These are phyloP conservation scores for Microctenopoma steveboyesi DNA, from an alignment of 2,797 vertebrate genomes.

Conservation along the genomic window DNA sequence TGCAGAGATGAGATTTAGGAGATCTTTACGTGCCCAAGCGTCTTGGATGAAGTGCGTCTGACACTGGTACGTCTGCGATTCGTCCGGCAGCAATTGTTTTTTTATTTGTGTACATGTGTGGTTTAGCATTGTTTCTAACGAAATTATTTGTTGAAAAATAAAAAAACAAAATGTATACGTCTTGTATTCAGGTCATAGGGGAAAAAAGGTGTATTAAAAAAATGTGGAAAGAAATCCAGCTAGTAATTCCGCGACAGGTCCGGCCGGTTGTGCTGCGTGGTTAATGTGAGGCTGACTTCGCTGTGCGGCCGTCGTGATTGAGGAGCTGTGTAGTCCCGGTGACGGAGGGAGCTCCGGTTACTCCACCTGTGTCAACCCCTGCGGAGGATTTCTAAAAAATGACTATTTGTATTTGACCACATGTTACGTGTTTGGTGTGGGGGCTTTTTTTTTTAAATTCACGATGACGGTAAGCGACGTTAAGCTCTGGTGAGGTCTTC, in stretches of 20 bases:
- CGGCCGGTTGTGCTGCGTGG: constrained; percentile 8
- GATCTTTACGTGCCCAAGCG: neutral
- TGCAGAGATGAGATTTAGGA: neutral
- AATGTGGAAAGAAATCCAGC: neutral
- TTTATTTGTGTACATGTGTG: accelerated
- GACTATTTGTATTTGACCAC: neutral
- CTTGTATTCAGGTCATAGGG: accelerated
- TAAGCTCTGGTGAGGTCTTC: neutral
- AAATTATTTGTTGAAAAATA: neutral
- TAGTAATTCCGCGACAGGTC: neutral
- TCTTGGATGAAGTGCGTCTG: constrained; percentile 48
- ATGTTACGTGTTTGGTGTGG: too few relatives aligned
- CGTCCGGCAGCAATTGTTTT: neutral
- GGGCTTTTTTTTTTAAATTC: neutral
- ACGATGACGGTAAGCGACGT: constrained; percentile 31
- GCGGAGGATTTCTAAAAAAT: neutral
- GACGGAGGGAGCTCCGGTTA: neutral
- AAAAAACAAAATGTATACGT: neutral
- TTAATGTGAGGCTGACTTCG: constrained; percentile 33
- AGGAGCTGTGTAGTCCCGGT: constrained; percentile 6
- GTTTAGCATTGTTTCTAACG: accelerated
- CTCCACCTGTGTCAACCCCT: neutral
- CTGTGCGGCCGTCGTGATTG: constrained; percentile 9
- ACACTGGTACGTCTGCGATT: neutral
- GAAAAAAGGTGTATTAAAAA: neutral